A percentile compares a stretch with the other conserved stretches of the same genome.
phyloP scores from a whole-genome alignment of 2,888 invertebrate species.

The Chrysolina haemoptera region DNA sequence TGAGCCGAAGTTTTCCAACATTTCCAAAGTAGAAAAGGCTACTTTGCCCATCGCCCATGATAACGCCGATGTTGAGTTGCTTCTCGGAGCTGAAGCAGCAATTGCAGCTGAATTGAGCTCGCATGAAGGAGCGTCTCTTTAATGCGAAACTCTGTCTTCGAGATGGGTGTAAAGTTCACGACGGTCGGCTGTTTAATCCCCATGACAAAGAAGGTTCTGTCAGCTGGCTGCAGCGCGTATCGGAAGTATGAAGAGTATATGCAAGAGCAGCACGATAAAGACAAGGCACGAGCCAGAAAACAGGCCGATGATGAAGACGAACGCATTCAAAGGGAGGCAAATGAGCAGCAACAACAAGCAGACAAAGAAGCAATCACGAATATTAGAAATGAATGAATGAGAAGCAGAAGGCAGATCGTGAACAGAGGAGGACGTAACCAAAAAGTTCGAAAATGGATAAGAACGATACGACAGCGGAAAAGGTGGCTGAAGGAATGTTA shows the following conservation, averaged over 20 bases:
- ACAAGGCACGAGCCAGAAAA: conserved; percentile 19
- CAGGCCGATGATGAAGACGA: neutral
- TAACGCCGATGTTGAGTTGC: too few relatives aligned
- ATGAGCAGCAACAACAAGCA: neutral
- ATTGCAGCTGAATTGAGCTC: neutral
- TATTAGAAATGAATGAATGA: neutral
- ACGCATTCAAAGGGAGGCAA: neutral
- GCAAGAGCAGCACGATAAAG: conserved; percentile 21
- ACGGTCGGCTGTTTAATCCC: neutral
- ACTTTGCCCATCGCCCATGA: conserved; percentile 1
- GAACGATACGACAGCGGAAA: conserved; percentile 1
- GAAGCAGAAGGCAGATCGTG: neutral
- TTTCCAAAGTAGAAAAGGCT: neutral
- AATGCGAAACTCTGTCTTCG: conserved; percentile 5
- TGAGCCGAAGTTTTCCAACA: neutral
- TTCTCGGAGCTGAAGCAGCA: too few relatives aligned
- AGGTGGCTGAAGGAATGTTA: neutral
- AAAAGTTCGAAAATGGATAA: conserved; percentile 4
- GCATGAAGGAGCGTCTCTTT: conserved; percentile 2
- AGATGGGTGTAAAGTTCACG: neutral
- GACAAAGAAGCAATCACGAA: neutral
- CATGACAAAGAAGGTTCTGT: neutral
- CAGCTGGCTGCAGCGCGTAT: neutral
- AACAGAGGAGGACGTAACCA: conserved; percentile 4
- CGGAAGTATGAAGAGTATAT: conserved; percentile 8